Base-by-base conservation (phyloP, 2,888 invertebrate species). In the Pseudoips prasinana region DNA sequence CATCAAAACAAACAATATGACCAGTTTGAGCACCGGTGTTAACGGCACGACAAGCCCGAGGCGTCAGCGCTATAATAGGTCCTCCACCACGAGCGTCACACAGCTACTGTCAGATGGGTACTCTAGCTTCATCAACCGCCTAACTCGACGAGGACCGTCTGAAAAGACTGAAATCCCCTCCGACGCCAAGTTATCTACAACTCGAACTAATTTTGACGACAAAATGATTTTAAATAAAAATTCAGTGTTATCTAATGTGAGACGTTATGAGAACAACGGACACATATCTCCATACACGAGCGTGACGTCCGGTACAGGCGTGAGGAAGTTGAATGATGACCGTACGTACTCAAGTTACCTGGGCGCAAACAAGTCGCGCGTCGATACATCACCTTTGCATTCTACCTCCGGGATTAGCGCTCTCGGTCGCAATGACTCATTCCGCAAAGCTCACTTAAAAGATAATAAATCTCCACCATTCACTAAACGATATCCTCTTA, bases 31-130 rank as follows among this genome's bases (percentile, higher is more conserved):
- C 64, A 68, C 77, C 46, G 75, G 70, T 58, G 76, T 76, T 56
- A 76, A 71, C 60, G 75, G 70, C 41, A 73, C 79, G 46, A 78
- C 83, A 33, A 91, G 81, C 68, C 91, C 73, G 71, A 90, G 92
- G 45, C 91, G 93, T 53, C 91, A 14, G 69, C 92, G 95, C 52
- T 95, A 96, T 82, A 90, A 93, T 52, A 92, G 96, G 46, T 90
- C 92, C 46, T 94, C 96, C 30, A 94, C 94, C 39, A 91, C 93
- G 28, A 96, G 95, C 84, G 95, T 96, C 59, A 94, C 95, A 49
- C 96, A 96, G 81, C 88, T 96, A 64, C 88, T 96, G 58, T 94
- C 94, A 57, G 96, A 96, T 74, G 95, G 96, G 58, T 96, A 95
- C 82, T 94, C 95, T 65, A 96, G 92, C 82, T 90, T 96, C 54